These are phyloP conservation scores for Pelvicachromis taeniatus DNA, from an alignment of 2,113 vertebrate species.

Conservation along the genomic window DNA sequence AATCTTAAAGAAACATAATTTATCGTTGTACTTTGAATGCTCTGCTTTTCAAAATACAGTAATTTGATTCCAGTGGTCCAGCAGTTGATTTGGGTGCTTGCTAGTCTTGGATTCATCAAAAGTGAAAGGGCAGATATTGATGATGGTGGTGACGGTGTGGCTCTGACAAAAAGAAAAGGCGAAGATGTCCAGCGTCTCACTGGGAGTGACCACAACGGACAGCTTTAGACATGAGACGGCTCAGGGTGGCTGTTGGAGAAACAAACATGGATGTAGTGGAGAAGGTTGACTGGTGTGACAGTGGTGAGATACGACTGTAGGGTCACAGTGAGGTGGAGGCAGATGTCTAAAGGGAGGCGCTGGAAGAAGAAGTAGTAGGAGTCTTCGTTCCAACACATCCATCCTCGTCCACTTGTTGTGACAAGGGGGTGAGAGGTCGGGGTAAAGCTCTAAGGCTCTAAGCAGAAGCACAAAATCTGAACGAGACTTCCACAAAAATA, in stretches of 20 bases:
- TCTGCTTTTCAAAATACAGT: not conserved
- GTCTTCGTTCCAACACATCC: not conserved
- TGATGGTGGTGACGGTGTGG: fast-evolving
- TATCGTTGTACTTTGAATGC: not conserved
- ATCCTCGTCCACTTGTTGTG: not conserved
- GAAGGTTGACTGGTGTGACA: fast-evolving
- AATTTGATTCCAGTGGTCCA: not conserved
- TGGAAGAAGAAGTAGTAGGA: not conserved
- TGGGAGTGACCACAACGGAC: not conserved
- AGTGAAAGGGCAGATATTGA: not conserved
- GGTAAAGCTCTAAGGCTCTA: not conserved
- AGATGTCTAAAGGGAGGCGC: not conserved
- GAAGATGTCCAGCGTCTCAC: not conserved
- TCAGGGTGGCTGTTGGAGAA: not conserved
- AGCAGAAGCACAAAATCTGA: not conserved
- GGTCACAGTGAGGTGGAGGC: not conserved
- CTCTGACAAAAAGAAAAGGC: not conserved
- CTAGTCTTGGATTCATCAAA: not conserved
- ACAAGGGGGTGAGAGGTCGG: fast-evolving
- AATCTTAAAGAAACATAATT: not conserved
- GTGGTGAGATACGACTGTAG: not conserved
- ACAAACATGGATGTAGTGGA: not conserved
- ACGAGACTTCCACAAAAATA: not conserved
- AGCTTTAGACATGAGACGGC: not conserved
- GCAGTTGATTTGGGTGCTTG: no score